phyloP scores from a whole-genome alignment of 2,888 invertebrate genomes.

The Ptychoptera albimana region DNA sequence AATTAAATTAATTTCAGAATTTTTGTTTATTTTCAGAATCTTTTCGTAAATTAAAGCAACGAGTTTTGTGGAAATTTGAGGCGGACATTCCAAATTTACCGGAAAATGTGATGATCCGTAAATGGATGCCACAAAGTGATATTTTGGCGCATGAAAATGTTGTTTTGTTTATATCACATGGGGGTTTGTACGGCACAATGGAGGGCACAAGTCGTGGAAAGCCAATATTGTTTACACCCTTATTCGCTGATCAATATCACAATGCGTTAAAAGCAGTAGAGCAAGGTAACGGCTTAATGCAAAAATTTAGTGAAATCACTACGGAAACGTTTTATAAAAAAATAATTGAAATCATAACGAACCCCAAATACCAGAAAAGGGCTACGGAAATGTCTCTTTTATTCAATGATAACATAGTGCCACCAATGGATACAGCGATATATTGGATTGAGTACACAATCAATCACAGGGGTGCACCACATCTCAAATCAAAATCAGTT shows the following conservation, averaged over 20 bases:
- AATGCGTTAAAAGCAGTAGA: conserved; percentile 26
- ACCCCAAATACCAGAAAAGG: conserved; percentile 26
- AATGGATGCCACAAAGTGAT: conserved; percentile 39
- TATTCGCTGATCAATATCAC: conserved; percentile 31
- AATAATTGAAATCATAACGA: conserved; percentile 23
- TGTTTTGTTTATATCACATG: conserved; percentile 32
- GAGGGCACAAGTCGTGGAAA: conserved; percentile 31
- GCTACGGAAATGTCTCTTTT: conserved; percentile 31
- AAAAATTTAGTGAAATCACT: conserved; percentile 24
- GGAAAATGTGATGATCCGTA: conserved; percentile 29
- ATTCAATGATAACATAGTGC: conserved; percentile 37
- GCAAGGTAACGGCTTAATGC: conserved; percentile 26
- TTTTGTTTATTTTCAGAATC: conserved; percentile 22
- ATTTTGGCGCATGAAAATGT: conserved; percentile 32
- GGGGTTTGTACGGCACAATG: conserved; percentile 30
- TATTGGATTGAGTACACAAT: conserved; percentile 45
- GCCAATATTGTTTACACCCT: conserved; percentile 31
- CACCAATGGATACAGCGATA: conserved; percentile 38
- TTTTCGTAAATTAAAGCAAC: conserved; percentile 31
- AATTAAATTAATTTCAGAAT: neutral
- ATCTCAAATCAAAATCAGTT: conserved; percentile 27
- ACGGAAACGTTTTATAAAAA: conserved; percentile 22
- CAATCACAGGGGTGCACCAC: conserved; percentile 27
- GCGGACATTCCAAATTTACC: conserved; percentile 27
- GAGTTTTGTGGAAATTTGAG: conserved; percentile 38